Percentiles rank a stretch among this genome's conserved stretches.
Evolutionary conservation across 2,888 invertebrate genomes (phyloP).

Genomic region (Phytoseiulus persimilis): DNA sequence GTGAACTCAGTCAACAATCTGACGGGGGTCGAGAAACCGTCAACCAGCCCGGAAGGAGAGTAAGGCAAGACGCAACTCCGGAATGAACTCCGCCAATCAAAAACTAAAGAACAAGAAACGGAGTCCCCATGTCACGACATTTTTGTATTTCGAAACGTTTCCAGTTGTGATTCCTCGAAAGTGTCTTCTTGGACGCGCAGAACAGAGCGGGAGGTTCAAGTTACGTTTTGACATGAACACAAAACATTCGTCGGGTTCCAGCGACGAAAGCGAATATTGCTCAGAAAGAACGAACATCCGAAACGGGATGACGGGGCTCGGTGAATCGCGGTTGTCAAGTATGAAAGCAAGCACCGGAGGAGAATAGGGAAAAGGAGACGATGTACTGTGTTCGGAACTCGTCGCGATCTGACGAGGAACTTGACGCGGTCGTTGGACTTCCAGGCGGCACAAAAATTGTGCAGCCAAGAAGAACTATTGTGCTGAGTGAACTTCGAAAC

Average conservation of each 20-base stretch:
- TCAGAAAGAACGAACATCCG: not conserved
- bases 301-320: not conserved
- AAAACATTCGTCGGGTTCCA: not conserved
- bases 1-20: not conserved
- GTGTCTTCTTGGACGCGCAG: not conserved
- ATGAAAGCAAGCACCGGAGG: no score
- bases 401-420: not conserved
- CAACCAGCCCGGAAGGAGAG: not conserved
- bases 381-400: not conserved
- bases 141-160: not conserved
- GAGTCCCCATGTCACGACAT: not conserved
- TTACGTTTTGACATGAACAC: not conserved
- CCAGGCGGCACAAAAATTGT: no score
- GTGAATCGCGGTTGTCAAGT: not conserved
- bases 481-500: no score
- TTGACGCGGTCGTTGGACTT: not conserved
- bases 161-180: not conserved
- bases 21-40: not conserved
- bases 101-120: not conserved
- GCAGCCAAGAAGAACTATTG: no score
- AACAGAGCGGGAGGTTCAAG: not conserved
- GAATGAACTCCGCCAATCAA: not conserved
- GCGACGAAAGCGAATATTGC: constrained; percentile 5
- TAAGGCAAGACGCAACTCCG: not conserved
- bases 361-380: not conserved